Evolutionary conservation across 2,888 invertebrate genomes (phyloP), one percentile per base, ranked within the genome.

Genomic region (Trachelus troglodyta): DNA sequence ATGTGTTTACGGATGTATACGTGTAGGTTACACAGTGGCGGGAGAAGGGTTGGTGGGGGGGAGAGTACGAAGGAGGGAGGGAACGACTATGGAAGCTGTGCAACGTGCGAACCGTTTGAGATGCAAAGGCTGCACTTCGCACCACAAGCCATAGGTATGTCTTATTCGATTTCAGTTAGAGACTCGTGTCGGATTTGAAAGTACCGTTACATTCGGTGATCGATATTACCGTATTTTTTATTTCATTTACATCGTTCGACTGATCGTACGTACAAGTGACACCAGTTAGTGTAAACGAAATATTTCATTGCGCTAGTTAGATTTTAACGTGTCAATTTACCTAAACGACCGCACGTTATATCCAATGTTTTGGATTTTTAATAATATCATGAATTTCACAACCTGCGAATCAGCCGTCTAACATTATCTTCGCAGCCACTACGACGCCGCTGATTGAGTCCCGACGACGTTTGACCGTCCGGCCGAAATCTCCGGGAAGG

Each of bases 51-150:
- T 76, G 76, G 75, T 74, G 78, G 69, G 73, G 76, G 69, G 74
- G 76, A 56, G 71, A 40, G 69, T 75, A 76, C 76, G 77, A 79
- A 78, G 79, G 80, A 76, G 82, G 79, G 79, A 73, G 76, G 76
- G 40, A 73, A 79, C 40, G 56, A 77, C 73, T 78, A 76, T 74
- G 80, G 80, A 69, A 78, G 80, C 40, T 40, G 77, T 68, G 79
- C 75, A 69, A 76, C 76, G 69, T 34, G 75, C 68, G 77, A 37
- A 68, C 56, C 71, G 74, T 74, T 76, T 69, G 75, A 40, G 79
- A 79, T 75, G 76, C 78, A 56, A 56, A 56, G 23, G 23, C 56
- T 9, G 6, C 56, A 56, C 23, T 56, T 56, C 56, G 23, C 23
- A 56, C 56, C 56, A 23, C 56, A 23, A 23, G 2, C 23, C 56